These are phyloP conservation scores for Ictalurus furcatus DNA, from an alignment of 2,113 vertebrate genomes.

Conservation along the genomic window DNA sequence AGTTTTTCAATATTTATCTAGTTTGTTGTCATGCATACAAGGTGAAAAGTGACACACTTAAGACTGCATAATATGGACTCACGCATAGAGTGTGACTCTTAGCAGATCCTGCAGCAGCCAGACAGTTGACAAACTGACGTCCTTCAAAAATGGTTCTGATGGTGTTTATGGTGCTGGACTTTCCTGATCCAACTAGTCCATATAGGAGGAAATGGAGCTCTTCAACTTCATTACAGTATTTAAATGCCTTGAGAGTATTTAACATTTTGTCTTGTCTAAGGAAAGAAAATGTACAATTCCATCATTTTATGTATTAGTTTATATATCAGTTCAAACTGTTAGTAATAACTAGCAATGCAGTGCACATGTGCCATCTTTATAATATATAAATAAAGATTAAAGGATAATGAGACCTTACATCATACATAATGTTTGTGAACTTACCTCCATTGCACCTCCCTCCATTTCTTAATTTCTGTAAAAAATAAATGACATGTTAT, in stretches of 20 bases:
- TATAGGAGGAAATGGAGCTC: constrained; percentile 30
- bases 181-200: constrained; percentile 24
- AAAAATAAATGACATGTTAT: background rate
- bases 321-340: background rate
- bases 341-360: background rate
- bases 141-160: constrained; percentile 8
- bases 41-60: background rate
- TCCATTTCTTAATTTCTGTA: constrained; percentile 4
- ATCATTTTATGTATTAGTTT: background rate
- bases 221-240: background rate
- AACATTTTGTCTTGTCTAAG: background rate
- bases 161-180: constrained; percentile 39
- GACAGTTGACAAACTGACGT: background rate
- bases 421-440: background rate
- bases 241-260: background rate
- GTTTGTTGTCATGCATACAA: background rate
- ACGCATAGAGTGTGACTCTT: constrained; percentile 24
- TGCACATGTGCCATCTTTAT: background rate
- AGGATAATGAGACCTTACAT: background rate
- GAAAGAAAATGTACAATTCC: background rate
- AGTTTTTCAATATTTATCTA: background rate
- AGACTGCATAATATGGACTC: background rate
- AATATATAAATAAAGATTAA: too few species aligned
- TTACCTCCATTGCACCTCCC: background rate
- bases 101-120: background rate